Evolutionary conservation across 2,888 invertebrate genomes (phyloP), one percentile per base, ranked within the genome.

Genomic region (Ligdia adustata): DNA sequence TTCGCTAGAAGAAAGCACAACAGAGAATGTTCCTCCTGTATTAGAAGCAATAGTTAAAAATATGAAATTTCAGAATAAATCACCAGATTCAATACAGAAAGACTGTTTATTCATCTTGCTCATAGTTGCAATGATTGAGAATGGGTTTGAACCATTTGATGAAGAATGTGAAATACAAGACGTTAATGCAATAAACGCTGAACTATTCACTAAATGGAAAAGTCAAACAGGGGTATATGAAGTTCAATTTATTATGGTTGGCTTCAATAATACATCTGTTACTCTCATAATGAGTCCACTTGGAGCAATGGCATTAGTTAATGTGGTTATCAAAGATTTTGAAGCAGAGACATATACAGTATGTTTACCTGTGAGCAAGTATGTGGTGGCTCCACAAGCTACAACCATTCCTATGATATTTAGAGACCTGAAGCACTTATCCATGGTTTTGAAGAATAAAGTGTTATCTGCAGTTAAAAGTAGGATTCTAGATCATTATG

Each of bases 401-500:
- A 72, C 79, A 38, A 74, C 74, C 4, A 77, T 82, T 26, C 80
- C 82, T 34, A 75, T 79, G 72, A 82, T 82, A 62, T 88, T 81
- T 61, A 69, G 76, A 15, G 81, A 87, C 41, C 55, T 92, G 24
- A 86, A 86, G 57, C 85, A 91, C 58, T 74, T 92, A 13, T 82
- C 90, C 4, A 63, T 71, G 24, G 84, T 79, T 41, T 82, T 93
- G 47, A 93, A 93, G 60, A 89, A 93, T 55, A 75, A 83, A 41
- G 57, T 93, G 13, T 64, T 91, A 22, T 79, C 89, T 18, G 91
- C 93, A 15, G 83, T 92, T 26, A 92, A 92, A 39, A 90, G 91
- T 58, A 83, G 85, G 56, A 86, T 93, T 57, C 70, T 93, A 9
- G 82, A 70, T 41, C 62, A 75, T 42, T 72, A 87, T 60, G 91